phyloP scores from a whole-genome alignment of 2,888 invertebrate genomes.

The Psylliodes chrysocephalus region DNA sequence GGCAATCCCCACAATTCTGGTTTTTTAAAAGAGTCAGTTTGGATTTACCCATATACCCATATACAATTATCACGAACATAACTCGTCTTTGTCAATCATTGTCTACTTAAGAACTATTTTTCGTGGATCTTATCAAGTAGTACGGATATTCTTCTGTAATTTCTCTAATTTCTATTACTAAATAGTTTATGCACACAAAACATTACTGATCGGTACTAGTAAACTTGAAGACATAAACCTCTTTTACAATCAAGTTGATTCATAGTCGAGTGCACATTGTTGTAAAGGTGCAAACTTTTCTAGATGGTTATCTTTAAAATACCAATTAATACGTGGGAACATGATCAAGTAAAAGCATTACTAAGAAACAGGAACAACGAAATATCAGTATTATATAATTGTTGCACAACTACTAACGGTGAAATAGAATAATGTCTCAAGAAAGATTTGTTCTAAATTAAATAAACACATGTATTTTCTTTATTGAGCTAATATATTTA shows the following conservation, averaged over 20 bases:
- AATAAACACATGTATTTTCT: neutral
- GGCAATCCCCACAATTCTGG: too few species aligned
- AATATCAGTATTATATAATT: constrained; percentile 13
- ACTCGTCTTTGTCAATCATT: too few species aligned
- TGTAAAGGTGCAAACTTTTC: constrained; percentile 20
- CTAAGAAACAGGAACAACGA: constrained; percentile 9
- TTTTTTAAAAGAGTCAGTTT: too few species aligned
- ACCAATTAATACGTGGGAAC: constrained; percentile 35
- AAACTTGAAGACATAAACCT: neutral
- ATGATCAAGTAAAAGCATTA: constrained; percentile 24
- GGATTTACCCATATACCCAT: too few species aligned
- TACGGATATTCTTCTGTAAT: too few species aligned
- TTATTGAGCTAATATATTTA: neutral
- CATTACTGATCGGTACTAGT: neutral
- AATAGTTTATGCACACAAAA: too few species aligned
- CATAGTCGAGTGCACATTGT: constrained; percentile 10
- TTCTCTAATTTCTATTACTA: too few species aligned
- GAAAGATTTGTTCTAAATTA: neutral
- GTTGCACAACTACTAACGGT: neutral
- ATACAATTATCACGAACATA: too few species aligned
- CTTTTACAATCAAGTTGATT: neutral
- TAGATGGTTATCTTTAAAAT: constrained; percentile 28
- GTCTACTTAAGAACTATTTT: too few species aligned
- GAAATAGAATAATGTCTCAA: neutral
- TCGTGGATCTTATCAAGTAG: too few species aligned